Evolutionary conservation across 1,140 invertebrate species (phyloP).

Genomic region (Habropoda laboriosa): DNA sequence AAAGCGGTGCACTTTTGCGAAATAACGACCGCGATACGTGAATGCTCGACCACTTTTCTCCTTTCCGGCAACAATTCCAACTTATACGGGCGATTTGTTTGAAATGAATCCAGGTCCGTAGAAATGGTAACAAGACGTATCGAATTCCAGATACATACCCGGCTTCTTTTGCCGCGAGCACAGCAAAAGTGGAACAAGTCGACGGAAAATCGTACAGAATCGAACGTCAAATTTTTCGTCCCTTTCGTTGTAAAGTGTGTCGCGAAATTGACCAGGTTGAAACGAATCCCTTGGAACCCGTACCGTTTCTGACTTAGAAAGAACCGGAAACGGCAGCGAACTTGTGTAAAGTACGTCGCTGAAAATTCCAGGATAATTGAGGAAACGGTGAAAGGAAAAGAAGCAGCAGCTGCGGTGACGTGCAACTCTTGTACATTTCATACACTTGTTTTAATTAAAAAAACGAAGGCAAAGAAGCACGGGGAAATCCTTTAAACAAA

Average conservation of each 20-base stretch:
- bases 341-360: neutral
- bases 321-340: neutral
- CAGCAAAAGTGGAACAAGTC: neutral
- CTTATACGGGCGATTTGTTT: neutral
- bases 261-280: neutral
- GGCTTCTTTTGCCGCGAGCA: too few species aligned
- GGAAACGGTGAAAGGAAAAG: neutral
- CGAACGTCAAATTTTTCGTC: neutral
- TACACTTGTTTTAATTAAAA: neutral
- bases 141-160: neutral
- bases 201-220: neutral
- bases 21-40: neutral
- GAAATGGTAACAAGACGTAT: neutral
- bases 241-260: too few species aligned
- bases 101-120: neutral
- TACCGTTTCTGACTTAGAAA: neutral
- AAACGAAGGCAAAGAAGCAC: too few species aligned
- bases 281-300: neutral
- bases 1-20: neutral
- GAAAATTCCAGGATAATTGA: conserved; percentile 1
- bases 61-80: neutral
- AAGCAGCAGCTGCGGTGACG: too few species aligned
- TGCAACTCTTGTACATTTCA: too few species aligned
- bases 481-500: too few species aligned
- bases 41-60: neutral